Percentiles rank a stretch among this genome's conserved stretches.
Conservation (phyloP, 2,797 vertebrate species). For the Parauchenoglanis ngamensis region DNA sequence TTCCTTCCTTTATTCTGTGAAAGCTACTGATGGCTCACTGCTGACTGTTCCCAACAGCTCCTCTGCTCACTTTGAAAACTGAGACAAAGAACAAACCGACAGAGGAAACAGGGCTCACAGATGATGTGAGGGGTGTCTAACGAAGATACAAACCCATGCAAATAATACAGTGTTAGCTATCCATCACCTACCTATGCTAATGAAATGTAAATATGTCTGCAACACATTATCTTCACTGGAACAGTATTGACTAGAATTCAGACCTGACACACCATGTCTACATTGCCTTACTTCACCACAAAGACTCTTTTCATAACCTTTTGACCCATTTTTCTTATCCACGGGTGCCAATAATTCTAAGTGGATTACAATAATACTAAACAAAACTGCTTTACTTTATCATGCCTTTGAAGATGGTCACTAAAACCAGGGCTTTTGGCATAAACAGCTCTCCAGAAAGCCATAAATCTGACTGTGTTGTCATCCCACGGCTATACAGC, state of each 20-base stretch:
- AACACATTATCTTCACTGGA: not conserved
- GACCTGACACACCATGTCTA: not conserved
- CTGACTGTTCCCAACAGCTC: not conserved
- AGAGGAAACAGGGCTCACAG: not conserved
- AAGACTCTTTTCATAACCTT: not conserved
- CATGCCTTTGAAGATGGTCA: not conserved
- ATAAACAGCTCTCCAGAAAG: slow-evolving; percentile 5
- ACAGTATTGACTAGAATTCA: not conserved
- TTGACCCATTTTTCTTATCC: not conserved
- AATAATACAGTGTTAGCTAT: not conserved
- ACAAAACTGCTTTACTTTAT: not conserved
- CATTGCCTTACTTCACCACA: not conserved
- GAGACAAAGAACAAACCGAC: not conserved
- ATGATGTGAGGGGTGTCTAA: not conserved
- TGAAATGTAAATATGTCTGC: not conserved
- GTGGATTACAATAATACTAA: not conserved
- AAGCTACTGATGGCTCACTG: not conserved
- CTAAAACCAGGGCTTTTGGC: not conserved
- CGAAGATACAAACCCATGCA: not conserved
- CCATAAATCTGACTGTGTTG: slow-evolving; percentile 3
- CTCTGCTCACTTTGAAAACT: not conserved
- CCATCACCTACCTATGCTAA: not conserved
- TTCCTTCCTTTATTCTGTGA: not conserved
- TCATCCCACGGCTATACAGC: slow-evolving; percentile 12
- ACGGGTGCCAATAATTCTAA: not conserved